phyloP scores from a whole-genome alignment of 2,888 invertebrate species.

The Machimus atricapillus region DNA sequence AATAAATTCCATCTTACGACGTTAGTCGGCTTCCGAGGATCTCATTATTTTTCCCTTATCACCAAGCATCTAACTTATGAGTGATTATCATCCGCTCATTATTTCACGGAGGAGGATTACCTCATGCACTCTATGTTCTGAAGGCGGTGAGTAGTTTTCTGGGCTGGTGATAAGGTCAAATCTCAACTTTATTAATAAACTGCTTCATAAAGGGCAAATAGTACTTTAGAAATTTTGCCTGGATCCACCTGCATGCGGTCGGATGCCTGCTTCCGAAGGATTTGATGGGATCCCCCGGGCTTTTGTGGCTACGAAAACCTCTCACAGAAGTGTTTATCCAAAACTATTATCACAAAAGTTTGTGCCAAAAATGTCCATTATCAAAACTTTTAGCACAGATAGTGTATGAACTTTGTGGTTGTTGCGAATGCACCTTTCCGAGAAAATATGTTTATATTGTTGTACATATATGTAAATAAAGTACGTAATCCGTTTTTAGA shows the following conservation, averaged over 20 bases:
- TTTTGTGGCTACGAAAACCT: not conserved
- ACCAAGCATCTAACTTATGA: not conserved
- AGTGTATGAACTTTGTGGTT: not conserved
- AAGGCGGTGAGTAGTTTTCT: not conserved
- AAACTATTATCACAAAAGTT: not conserved
- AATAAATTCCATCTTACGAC: not conserved
- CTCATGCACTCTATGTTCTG: not conserved
- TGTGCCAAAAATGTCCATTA: not conserved
- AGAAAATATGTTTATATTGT: not conserved
- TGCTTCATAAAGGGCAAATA: not conserved
- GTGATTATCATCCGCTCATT: not conserved
- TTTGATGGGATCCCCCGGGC: not conserved
- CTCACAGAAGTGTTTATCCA: not conserved
- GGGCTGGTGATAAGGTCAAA: not conserved
- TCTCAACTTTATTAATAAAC: not conserved
- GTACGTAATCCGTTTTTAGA: not conserved
- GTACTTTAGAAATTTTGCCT: not conserved
- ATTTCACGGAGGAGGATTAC: not conserved
- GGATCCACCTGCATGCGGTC: not conserved
- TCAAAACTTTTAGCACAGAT: not conserved
- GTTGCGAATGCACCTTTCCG: not conserved
- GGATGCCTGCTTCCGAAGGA: not conserved
- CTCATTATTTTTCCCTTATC: not conserved
- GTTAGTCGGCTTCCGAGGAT: not conserved
- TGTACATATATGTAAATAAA: not conserved